phyloP scores from a whole-genome alignment of 2,888 invertebrate genomes.

The Nematopogon swammerdamellus region DNA sequence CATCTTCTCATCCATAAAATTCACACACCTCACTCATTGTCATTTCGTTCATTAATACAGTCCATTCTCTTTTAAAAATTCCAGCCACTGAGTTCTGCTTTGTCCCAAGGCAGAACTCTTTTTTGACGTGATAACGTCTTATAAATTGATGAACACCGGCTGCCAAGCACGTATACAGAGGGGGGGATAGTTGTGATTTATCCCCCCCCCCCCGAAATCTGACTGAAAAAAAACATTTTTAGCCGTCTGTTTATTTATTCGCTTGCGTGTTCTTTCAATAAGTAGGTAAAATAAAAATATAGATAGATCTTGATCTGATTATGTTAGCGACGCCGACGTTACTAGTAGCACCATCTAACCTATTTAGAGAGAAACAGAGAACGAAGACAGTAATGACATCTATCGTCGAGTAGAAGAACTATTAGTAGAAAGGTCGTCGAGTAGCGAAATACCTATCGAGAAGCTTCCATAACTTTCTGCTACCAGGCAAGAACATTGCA shows the following conservation, averaged over 20 bases:
- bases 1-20: no score
- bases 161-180: no score
- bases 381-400: conserved; percentile 2
- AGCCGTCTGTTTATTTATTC: conserved; percentile 3
- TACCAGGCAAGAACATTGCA: background rate
- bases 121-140: no score
- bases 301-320: conserved; percentile 1
- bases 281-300: conserved; percentile 2
- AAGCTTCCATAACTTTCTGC: conserved; percentile 4
- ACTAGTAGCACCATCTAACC: background rate
- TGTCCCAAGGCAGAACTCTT: no score
- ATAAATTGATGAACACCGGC: no score
- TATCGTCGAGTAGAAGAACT: conserved; percentile 2
- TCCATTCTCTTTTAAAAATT: no score
- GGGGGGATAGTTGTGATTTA: no score
- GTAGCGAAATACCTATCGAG: conserved; percentile 2
- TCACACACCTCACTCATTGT: no score
- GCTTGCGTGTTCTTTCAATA: conserved; percentile 3
- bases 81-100: no score
- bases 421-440: conserved; percentile 2
- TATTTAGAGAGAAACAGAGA: conserved; percentile 4
- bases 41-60: no score
- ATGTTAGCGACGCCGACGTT: background rate
- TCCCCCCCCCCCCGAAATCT: background rate
- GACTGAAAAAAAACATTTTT: conserved; percentile 1